Conservation (phyloP, 2,888 invertebrate species). For the Apodemia duryi region DNA sequence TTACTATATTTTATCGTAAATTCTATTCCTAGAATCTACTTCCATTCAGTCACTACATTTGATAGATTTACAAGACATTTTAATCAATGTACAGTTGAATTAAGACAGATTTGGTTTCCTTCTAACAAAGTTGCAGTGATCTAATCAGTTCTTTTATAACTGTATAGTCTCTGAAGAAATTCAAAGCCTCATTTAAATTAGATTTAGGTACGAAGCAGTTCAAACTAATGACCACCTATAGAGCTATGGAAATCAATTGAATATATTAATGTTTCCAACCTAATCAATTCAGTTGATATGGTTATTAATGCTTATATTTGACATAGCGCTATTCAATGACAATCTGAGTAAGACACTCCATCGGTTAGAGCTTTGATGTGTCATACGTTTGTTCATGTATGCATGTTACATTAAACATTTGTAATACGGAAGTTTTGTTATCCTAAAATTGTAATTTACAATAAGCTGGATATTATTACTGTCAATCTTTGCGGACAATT, state of each 20-base stretch:
- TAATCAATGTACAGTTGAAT: background rate
- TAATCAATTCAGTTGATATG: constrained; percentile 11
- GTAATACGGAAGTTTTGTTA: background rate
- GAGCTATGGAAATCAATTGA: constrained; percentile 19
- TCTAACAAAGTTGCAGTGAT: constrained; percentile 1
- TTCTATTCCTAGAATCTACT: too few species aligned
- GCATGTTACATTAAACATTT: constrained; percentile 10
- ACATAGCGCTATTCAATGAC: constrained; percentile 6
- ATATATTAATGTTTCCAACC: constrained; percentile 21
- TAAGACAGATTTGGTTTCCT: background rate
- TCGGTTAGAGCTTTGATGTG: constrained; percentile 8
- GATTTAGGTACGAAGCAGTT: constrained; percentile 14
- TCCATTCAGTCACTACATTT: too few species aligned
- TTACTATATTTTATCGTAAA: too few species aligned
- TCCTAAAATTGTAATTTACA: background rate
- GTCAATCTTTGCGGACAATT: background rate
- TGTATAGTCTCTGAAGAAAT: constrained; percentile 9
- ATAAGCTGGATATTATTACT: background rate
- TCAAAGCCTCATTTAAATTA: constrained; percentile 18
- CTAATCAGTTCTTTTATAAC: constrained; percentile 7
- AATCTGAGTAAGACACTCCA: constrained; percentile 10
- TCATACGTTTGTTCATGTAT: background rate
- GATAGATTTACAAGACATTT: background rate
- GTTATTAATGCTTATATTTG: constrained; percentile 12
- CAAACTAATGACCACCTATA: constrained; percentile 20